These are phyloP conservation scores for Sebastes taczanowskii DNA, from an alignment of 2,797 vertebrate species.

Conservation along the genomic window DNA sequence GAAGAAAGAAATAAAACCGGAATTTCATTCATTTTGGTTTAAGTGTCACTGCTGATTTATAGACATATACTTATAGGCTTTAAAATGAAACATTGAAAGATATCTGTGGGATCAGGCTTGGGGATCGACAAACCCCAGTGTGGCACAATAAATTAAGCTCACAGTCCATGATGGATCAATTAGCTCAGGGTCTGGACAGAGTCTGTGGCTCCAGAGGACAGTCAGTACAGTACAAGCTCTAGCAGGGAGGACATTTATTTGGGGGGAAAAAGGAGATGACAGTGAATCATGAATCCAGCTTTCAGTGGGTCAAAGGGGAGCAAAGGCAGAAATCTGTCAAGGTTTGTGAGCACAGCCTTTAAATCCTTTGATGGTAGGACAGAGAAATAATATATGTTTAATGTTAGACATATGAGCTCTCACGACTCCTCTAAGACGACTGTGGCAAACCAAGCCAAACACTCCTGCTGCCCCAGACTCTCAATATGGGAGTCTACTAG, in stretches of 20 bases:
- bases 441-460: constrained; percentile 13
- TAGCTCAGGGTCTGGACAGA: constrained; percentile 13
- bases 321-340: constrained; percentile 1
- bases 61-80: background rate
- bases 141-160: constrained; percentile 10
- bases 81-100: constrained; percentile 3
- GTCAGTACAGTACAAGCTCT: background rate
- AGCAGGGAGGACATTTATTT: background rate
- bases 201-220: constrained; percentile 8
- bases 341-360: constrained; percentile 3
- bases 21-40: background rate
- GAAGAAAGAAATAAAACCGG: background rate
- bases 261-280: background rate
- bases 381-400: constrained; percentile 29
- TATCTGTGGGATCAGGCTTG: background rate
- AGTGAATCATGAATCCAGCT: background rate
- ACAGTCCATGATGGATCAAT: constrained; percentile 5
- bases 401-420: constrained; percentile 22
- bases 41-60: background rate
- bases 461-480: background rate
- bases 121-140: background rate
- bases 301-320: background rate
- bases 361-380: background rate
- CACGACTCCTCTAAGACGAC: constrained; percentile 1
- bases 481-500: background rate